A percentile compares a stretch with the other conserved stretches of the same genome.
These are phyloP conservation scores for Orthosia cruda DNA, from an alignment of 2,888 invertebrate species.

Conservation along the genomic window DNA sequence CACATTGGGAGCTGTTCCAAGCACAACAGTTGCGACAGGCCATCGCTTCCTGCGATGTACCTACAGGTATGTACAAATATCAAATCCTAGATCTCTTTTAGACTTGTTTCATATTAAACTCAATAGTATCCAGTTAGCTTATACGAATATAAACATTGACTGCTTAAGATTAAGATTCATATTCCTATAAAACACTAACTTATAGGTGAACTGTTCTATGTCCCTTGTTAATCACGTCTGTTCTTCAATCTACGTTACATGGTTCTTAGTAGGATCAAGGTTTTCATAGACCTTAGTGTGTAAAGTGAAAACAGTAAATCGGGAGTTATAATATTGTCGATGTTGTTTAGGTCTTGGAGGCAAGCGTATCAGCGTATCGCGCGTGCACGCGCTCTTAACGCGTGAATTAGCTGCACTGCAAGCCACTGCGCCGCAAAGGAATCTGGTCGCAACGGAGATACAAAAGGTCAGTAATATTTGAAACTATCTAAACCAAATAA, in stretches of 20 bases:
- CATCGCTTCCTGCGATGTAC: conserved; percentile 84
- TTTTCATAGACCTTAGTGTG: no score
- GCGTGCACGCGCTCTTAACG: conserved; percentile 85
- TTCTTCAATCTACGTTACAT: not conserved
- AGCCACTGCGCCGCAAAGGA: conserved; percentile 86
- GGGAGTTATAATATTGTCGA: not conserved
- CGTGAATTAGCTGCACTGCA: conserved; percentile 86
- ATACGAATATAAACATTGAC: no score
- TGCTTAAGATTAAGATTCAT: no score
- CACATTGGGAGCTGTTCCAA: conserved; percentile 89
- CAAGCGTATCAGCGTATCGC: conserved; percentile 85
- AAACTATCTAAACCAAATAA: not conserved
- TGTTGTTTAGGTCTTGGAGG: conserved; percentile 79
- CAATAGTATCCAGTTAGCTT: not conserved
- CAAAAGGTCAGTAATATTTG: conserved; percentile 75
- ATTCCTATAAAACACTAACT: no score
- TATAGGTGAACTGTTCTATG: no score
- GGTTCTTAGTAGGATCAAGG: not conserved
- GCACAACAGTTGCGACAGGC: conserved; percentile 85
- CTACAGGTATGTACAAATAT: conserved; percentile 75
- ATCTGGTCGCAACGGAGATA: conserved; percentile 84
- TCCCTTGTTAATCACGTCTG: no score
- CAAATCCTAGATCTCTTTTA: not conserved
- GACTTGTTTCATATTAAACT: not conserved
- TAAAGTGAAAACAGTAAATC: no score